phyloP scores from a whole-genome alignment of 2,888 invertebrate genomes.

The Dioctria linearis region DNA sequence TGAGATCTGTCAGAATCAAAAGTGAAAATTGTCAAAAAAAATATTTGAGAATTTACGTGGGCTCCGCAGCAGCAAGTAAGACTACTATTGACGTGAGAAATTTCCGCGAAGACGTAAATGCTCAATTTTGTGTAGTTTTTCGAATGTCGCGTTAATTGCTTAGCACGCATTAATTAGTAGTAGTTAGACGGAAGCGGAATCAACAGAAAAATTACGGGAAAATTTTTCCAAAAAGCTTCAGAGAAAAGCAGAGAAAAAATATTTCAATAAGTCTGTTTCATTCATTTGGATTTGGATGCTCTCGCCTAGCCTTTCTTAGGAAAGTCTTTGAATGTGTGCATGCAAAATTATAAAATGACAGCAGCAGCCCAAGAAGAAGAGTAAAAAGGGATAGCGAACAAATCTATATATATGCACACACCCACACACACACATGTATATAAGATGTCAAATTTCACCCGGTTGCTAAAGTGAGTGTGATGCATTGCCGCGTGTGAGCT shows the following conservation, averaged over 20 bases:
- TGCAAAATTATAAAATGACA: background rate
- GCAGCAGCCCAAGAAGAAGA: background rate
- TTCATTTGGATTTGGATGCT: constrained; percentile 22
- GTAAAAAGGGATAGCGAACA: constrained; percentile 6
- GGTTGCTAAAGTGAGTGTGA: constrained; percentile 36
- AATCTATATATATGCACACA: background rate
- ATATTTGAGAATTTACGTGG: constrained; percentile 40
- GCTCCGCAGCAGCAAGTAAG: background rate
- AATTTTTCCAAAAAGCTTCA: background rate
- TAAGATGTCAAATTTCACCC: constrained; percentile 52
- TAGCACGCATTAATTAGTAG: background rate
- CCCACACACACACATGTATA: background rate
- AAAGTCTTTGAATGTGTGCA: constrained; percentile 8
- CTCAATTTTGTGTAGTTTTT: background rate
- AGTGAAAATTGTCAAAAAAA: background rate
- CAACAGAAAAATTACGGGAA: background rate
- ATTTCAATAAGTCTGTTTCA: constrained; percentile 27
- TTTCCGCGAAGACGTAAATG: background rate
- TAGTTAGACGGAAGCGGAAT: background rate
- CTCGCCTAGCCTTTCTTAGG: background rate
- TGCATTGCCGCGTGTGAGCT: constrained; percentile 15
- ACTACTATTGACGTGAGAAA: background rate
- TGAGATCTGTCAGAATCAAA: constrained; percentile 48
- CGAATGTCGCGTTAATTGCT: constrained; percentile 2
- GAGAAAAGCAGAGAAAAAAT: constrained; percentile 13